Evolutionary conservation across 2,113 vertebrate genomes (phyloP).

Genomic region (Megaceryle torquata): DNA sequence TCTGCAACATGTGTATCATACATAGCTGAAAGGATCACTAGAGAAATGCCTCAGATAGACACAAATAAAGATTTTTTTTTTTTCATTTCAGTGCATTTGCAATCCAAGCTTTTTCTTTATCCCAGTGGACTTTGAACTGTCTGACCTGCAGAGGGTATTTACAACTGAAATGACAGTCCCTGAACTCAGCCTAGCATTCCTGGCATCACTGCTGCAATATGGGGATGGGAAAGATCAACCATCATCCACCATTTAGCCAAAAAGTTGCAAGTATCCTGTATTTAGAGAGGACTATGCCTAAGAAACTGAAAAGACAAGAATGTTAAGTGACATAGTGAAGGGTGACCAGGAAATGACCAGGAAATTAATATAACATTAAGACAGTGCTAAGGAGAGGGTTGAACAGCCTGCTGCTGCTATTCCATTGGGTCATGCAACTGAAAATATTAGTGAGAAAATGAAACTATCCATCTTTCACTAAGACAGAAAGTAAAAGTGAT

Average conservation of each 20-base stretch:
- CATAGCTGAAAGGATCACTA: neutral
- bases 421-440: neutral
- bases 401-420: neutral
- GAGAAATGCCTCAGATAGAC: neutral
- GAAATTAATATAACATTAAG: neutral
- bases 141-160: neutral
- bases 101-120: neutral
- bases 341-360: neutral
- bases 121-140: neutral
- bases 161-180: neutral
- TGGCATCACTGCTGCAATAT: neutral
- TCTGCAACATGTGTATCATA: neutral
- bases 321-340: neutral
- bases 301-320: neutral
- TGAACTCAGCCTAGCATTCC: neutral
- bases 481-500: neutral
- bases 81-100: neutral
- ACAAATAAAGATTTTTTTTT: neutral
- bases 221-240: neutral
- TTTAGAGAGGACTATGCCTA: neutral
- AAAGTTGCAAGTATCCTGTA: neutral
- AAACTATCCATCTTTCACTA: conserved; percentile 2
- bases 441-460: conserved; percentile 20
- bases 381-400: neutral
- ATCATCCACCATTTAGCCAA: neutral